Conservation (phyloP, 2,888 invertebrate genomes). For the Aphidoletes aphidimyza region DNA sequence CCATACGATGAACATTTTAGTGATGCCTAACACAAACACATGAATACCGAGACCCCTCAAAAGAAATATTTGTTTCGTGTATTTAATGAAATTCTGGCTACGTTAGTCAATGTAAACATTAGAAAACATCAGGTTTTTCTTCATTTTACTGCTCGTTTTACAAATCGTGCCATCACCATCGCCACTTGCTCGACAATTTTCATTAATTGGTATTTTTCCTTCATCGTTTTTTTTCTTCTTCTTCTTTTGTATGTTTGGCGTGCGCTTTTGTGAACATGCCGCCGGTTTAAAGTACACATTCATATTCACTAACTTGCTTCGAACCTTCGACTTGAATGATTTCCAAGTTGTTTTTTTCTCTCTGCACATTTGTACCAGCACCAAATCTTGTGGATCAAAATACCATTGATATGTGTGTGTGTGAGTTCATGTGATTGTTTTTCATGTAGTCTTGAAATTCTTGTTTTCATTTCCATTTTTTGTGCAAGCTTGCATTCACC, state of each 20-base stretch:
- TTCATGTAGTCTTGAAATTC: background rate
- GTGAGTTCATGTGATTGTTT: background rate
- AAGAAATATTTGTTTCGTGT: background rate
- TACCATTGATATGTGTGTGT: no score
- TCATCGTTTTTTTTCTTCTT: no score
- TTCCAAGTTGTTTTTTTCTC: no score
- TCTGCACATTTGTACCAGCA: background rate
- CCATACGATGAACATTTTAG: no score
- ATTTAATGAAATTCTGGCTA: background rate
- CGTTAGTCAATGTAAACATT: slow-evolving; percentile 7
- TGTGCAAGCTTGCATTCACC: slow-evolving; percentile 10
- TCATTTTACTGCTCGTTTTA: background rate
- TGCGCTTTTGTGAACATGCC: no score
- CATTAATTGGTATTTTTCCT: slow-evolving; percentile 8
- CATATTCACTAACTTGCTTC: no score
- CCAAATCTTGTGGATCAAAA: no score
- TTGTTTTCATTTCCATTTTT: background rate
- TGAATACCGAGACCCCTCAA: background rate
- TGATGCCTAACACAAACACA: no score
- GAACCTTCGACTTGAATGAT: no score
- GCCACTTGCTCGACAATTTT: background rate
- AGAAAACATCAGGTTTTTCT: background rate
- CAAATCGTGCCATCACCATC: no score
- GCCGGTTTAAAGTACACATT: no score
- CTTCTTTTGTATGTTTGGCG: no score